These are phyloP conservation scores for Matsumyia berberina DNA, from an alignment of 2,888 invertebrate species.

Conservation along the genomic window DNA sequence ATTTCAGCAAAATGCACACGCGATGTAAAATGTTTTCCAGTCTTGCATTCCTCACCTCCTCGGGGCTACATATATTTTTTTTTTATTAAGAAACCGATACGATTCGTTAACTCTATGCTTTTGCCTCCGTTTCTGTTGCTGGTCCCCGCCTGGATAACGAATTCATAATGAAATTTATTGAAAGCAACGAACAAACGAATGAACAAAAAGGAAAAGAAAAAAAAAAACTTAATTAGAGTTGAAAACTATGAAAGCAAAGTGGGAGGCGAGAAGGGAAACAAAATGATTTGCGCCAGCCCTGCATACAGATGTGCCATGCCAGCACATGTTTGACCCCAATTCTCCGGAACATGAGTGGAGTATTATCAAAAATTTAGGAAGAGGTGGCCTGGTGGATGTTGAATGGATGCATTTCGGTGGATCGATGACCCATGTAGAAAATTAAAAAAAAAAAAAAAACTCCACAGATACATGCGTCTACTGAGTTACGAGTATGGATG, in stretches of 20 bases:
- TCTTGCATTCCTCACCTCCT: not conserved
- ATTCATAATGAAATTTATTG: conserved; percentile 71
- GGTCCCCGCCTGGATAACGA: conserved; percentile 52
- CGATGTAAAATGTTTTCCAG: conserved; percentile 52
- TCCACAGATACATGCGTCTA: not conserved
- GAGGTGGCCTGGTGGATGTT: conserved; percentile 6
- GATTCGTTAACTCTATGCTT: conserved; percentile 63
- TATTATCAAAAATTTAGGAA: conserved; percentile 55
- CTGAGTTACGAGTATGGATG: conserved; percentile 22
- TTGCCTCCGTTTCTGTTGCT: conserved; percentile 20
- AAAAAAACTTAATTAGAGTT: conserved; percentile 66
- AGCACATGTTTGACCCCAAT: conserved; percentile 74
- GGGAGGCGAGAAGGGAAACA: conserved; percentile 6
- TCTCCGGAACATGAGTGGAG: conserved; percentile 46
- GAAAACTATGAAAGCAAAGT: conserved; percentile 51
- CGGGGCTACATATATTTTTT: not conserved
- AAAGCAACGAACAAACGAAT: conserved; percentile 43
- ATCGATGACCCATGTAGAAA: conserved; percentile 70
- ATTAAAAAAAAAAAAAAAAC: conserved; percentile 27
- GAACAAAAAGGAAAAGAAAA: too few species aligned
- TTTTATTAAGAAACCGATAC: conserved; percentile 63
- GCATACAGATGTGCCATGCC: conserved; percentile 62
- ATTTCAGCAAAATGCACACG: conserved; percentile 64
- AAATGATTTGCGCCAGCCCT: conserved; percentile 50
- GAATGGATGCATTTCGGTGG: conserved; percentile 48